These are phyloP conservation scores for Chrysina gloriosa DNA, from an alignment of 2,888 invertebrate species.

Conservation along the genomic window DNA sequence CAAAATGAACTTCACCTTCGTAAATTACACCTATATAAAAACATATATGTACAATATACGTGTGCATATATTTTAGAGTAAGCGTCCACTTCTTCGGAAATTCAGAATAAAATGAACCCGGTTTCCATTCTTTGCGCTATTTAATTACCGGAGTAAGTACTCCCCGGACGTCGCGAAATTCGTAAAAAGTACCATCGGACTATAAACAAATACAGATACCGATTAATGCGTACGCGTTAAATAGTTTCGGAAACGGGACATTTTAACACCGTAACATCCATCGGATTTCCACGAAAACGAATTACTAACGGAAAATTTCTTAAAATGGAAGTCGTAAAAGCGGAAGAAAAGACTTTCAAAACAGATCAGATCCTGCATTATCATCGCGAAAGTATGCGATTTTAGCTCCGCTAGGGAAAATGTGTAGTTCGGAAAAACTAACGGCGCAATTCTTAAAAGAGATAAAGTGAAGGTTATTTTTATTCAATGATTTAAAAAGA, in stretches of 20 bases:
- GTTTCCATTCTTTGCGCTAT: conserved; percentile 10
- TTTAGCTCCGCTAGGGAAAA: neutral
- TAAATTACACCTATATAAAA: conserved; percentile 3
- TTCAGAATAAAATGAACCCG: conserved; percentile 17
- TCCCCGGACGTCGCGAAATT: neutral
- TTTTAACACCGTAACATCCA: neutral
- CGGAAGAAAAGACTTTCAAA: neutral
- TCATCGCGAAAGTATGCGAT: neutral
- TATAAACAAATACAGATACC: no score
- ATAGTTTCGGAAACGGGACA: conserved; percentile 14
- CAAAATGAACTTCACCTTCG: conserved; percentile 33
- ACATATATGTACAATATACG: no score
- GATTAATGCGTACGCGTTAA: no score
- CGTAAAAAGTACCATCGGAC: neutral
- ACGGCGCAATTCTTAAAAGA: neutral
- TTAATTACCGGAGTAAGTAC: neutral
- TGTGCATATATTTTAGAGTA: no score
- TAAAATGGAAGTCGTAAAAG: neutral
- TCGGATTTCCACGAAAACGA: neutral
- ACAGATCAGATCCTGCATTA: neutral
- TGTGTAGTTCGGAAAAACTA: neutral
- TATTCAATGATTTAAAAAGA: no score
- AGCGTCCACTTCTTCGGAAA: conserved; percentile 18
- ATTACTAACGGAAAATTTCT: conserved; percentile 2
- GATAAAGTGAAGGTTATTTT: neutral